Conservation (phyloP, 1,140 invertebrate genomes). For the Drosophila pseudoananassae region DNA sequence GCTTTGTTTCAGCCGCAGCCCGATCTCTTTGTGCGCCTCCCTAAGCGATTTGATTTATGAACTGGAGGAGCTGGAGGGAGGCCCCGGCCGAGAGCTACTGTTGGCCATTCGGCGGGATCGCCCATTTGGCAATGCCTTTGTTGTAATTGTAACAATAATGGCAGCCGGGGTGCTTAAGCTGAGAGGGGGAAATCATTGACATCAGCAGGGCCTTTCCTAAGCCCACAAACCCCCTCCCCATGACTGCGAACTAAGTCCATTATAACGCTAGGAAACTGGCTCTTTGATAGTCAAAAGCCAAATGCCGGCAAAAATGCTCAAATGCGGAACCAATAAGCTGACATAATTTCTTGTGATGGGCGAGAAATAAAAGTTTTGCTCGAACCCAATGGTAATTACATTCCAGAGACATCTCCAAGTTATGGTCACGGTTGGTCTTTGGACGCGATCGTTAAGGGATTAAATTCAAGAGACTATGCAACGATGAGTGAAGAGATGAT, state of each 20-base stretch:
- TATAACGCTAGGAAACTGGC: constrained; percentile 32
- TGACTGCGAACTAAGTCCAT: neutral
- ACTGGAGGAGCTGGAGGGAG: constrained; percentile 24
- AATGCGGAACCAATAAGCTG: constrained; percentile 56
- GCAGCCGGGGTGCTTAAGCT: constrained; percentile 40
- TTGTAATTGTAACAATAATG: constrained; percentile 72
- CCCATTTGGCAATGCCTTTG: constrained; percentile 65
- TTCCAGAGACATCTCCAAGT: constrained; percentile 42
- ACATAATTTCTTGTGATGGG: constrained; percentile 45
- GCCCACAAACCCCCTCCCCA: neutral
- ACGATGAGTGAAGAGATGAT: neutral
- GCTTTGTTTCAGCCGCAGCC: constrained; percentile 55
- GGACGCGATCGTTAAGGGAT: constrained; percentile 38
- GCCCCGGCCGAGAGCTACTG: constrained; percentile 29
- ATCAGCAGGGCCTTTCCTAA: constrained; percentile 8
- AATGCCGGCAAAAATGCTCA: constrained; percentile 46
- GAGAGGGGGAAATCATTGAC: constrained; percentile 40
- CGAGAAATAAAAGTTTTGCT: constrained; percentile 33
- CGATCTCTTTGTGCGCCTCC: constrained; percentile 26
- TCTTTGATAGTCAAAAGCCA: constrained; percentile 42
- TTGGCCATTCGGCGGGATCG: constrained; percentile 50
- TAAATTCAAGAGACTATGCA: constrained; percentile 13
- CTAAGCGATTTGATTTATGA: constrained; percentile 72
- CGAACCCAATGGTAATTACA: constrained; percentile 44
- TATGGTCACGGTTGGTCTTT: constrained; percentile 39